phyloP scores from a whole-genome alignment of 2,888 invertebrate species.

The Entomobrya multifasciata region DNA sequence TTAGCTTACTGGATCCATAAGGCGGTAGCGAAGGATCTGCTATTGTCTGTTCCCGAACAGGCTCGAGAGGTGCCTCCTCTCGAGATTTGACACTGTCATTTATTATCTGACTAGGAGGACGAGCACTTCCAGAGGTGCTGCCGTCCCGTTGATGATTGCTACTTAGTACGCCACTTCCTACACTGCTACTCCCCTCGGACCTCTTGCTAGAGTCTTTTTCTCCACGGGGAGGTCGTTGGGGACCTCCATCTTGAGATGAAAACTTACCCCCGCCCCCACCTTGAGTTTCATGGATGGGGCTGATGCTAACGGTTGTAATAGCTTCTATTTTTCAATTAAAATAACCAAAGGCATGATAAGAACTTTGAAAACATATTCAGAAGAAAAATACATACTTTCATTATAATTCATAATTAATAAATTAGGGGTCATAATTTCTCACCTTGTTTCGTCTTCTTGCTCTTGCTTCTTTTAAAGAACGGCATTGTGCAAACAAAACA shows the following conservation, averaged over 20 bases:
- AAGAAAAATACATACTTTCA: not conserved
- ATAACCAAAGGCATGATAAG: not conserved
- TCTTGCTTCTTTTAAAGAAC: conserved; percentile 75
- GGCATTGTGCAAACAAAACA: conserved; percentile 76
- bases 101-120: conserved; percentile 54
- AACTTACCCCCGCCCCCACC: conserved; percentile 13
- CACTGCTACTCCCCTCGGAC: conserved; percentile 36
- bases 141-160: not conserved
- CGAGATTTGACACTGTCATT: too few relatives aligned
- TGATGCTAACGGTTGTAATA: conserved; percentile 20
- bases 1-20: too few relatives aligned
- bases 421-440: not conserved
- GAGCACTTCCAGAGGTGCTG: conserved; percentile 22
- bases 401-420: not conserved
- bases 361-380: not conserved
- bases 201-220: conserved; percentile 26
- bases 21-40: too few relatives aligned
- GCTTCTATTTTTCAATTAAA: not conserved
- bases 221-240: conserved; percentile 8
- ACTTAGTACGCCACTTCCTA: conserved; percentile 12
- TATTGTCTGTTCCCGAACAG: too few relatives aligned
- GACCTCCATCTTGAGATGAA: not conserved
- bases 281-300: conserved; percentile 1
- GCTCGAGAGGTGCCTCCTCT: too few relatives aligned
- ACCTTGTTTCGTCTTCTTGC: conserved; percentile 75